phyloP scores from a whole-genome alignment of 2,888 invertebrate species.

The Phragmatobia fuliginosa region DNA sequence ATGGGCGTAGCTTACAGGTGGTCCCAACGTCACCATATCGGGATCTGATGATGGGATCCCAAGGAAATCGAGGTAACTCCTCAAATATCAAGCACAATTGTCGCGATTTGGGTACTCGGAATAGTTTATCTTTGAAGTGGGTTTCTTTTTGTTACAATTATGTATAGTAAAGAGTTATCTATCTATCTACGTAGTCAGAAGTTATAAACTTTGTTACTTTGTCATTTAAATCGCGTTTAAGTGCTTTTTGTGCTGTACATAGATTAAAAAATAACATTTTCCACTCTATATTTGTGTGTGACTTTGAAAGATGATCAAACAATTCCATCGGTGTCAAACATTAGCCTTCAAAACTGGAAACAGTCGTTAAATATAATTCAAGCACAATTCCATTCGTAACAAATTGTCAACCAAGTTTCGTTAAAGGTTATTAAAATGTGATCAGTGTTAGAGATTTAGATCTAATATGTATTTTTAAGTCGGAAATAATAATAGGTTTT shows the following conservation, averaged over 20 bases:
- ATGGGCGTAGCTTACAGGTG: too few species aligned
- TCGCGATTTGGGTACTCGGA: too few species aligned
- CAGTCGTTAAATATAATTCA: conserved; percentile 47
- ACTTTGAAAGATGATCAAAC: conserved; percentile 10
- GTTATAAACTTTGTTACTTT: background rate
- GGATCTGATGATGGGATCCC: too few species aligned
- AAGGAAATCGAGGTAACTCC: too few species aligned
- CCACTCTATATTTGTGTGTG: background rate
- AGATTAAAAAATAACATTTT: background rate
- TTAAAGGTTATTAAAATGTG: conserved; percentile 43
- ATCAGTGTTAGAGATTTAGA: conserved; percentile 37
- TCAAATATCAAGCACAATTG: too few species aligned
- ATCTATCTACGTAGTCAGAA: too few species aligned
- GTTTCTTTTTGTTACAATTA: too few species aligned
- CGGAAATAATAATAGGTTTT: conserved; percentile 25
- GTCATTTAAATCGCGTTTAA: background rate
- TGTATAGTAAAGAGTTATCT: too few species aligned
- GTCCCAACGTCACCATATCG: too few species aligned
- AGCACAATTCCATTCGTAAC: conserved; percentile 38
- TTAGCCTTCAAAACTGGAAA: conserved; percentile 25
- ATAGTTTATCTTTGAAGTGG: too few species aligned
- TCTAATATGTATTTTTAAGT: conserved; percentile 30
- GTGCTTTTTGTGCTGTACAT: background rate
- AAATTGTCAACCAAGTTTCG: conserved; percentile 41
- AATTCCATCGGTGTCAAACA: conserved; percentile 12